Evolutionary conservation across 1,140 invertebrate genomes (phyloP).

Genomic region (Sminthurinus signatus): DNA sequence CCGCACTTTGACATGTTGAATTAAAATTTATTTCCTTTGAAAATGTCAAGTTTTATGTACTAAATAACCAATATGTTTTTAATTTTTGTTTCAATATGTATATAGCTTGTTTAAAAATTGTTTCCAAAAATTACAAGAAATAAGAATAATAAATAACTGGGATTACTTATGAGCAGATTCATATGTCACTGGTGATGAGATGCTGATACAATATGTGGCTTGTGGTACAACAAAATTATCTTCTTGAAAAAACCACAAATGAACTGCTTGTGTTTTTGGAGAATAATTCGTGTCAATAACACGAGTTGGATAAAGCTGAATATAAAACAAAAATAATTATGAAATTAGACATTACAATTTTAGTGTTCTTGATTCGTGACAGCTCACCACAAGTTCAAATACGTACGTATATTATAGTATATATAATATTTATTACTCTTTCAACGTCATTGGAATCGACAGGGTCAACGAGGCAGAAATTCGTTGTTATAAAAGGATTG

Average conservation of each 20-base stretch:
- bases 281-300: not conserved
- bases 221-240: not conserved
- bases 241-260: constrained; percentile 13
- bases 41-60: too few species aligned
- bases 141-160: not conserved
- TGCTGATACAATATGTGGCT: not conserved
- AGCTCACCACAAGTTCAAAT: not conserved
- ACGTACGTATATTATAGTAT: not conserved
- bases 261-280: not conserved
- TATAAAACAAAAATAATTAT: not conserved
- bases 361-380: too few species aligned
- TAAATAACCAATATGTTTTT: too few species aligned
- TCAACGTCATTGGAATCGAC: not conserved
- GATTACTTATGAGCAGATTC: not conserved
- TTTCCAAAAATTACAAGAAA: too few species aligned
- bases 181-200: not conserved
- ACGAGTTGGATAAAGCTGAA: not conserved
- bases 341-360: too few species aligned
- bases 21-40: too few species aligned
- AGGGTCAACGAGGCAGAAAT: constrained; percentile 6
- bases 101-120: too few species aligned
- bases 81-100: too few species aligned
- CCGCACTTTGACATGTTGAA: too few species aligned
- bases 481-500: constrained; percentile 4
- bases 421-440: not conserved